Evolutionary conservation across 2,113 vertebrate species (phyloP).

Genomic region (Indicator maculatus): DNA sequence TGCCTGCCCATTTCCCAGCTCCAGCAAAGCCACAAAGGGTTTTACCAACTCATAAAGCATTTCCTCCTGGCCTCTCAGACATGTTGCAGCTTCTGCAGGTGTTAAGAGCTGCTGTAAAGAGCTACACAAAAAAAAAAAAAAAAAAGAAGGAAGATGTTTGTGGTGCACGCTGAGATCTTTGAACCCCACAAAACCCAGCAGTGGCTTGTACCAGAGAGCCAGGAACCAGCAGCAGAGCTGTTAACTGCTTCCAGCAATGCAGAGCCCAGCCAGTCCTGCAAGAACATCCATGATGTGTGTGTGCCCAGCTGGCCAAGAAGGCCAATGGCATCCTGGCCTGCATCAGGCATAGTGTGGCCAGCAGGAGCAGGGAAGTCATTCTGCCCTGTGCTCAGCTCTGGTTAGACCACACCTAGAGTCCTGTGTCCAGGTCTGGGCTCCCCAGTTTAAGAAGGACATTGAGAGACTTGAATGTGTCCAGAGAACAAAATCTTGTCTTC

Average conservation of each 20-base stretch:
- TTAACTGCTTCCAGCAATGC: neutral
- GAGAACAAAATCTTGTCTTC: too few relatives aligned
- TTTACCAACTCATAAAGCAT: neutral
- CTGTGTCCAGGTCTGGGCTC: too few relatives aligned
- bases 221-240: neutral
- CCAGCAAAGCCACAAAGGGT: neutral
- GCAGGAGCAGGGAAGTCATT: too few relatives aligned
- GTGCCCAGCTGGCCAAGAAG: too few relatives aligned
- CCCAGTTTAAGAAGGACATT: too few relatives aligned
- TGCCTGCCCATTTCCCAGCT: accelerated
- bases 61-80: neutral
- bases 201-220: accelerated
- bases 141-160: neutral
- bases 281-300: neutral
- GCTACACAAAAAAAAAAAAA: neutral
- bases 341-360: too few relatives aligned
- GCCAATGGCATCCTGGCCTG: too few relatives aligned
- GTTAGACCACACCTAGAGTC: too few relatives aligned
- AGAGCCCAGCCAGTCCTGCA: neutral
- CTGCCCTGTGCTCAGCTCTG: too few relatives aligned
- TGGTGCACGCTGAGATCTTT: accelerated
- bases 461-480: too few relatives aligned
- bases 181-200: neutral
- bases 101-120: neutral
- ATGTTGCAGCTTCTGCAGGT: neutral